A percentile compares a stretch with the other conserved stretches of the same genome.
These are phyloP conservation scores for Albula glossodonta DNA, from an alignment of 2,113 vertebrate species.

Conservation along the genomic window DNA sequence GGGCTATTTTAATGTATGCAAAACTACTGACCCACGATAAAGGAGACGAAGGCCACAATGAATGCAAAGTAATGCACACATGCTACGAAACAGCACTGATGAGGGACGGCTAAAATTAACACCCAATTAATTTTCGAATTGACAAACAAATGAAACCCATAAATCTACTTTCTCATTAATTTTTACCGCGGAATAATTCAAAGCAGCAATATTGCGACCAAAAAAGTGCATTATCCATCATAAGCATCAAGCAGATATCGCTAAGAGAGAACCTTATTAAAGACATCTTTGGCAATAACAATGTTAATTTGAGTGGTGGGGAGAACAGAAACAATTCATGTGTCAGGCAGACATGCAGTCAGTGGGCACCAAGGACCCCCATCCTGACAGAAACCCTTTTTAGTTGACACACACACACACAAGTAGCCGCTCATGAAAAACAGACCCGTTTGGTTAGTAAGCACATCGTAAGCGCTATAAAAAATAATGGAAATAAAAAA, in stretches of 20 bases:
- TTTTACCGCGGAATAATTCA: conserved; percentile 94
- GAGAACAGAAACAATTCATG: conserved; percentile 41
- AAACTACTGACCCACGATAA: conserved; percentile 97
- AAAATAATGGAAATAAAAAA: conserved; percentile 37
- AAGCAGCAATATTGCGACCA: conserved; percentile 88
- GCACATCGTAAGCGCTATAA: conserved; percentile 48
- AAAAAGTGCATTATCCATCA: conserved; percentile 94
- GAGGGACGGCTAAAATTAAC: conserved; percentile 99
- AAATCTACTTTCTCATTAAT: conserved; percentile 99
- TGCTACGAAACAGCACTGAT: conserved; percentile 85
- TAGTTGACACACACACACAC: neutral
- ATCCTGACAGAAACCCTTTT: neutral
- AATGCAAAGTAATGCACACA: conserved; percentile 90
- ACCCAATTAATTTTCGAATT: conserved; percentile 99
- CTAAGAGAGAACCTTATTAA: conserved; percentile 79
- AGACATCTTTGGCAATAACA: conserved; percentile 58
- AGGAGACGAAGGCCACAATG: conserved; percentile 86
- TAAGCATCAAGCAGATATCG: conserved; percentile 97
- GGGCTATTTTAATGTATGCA: conserved; percentile 98
- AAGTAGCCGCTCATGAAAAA: conserved; percentile 34
- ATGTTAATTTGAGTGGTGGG: conserved; percentile 53
- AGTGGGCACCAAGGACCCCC: neutral
- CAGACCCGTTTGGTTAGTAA: conserved; percentile 57
- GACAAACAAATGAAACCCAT: conserved; percentile 99
- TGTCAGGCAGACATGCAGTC: conserved; percentile 16